Base-by-base conservation (phyloP, 2,888 invertebrate genomes). In the Meteorus colon region DNA sequence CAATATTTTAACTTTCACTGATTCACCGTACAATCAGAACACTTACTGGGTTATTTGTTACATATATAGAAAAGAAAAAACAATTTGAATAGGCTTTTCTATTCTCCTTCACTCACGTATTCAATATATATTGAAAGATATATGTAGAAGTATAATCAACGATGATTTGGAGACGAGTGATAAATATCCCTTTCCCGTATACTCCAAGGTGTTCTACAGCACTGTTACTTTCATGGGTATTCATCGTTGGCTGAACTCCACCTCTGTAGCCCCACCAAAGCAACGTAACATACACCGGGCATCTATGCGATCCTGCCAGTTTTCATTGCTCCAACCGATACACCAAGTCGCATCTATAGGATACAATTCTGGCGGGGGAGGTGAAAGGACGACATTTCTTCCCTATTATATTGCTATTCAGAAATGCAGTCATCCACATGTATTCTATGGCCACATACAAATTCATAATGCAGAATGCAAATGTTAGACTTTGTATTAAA, bases 211-310 rank as follows among this genome's bases (percentile, higher is more conserved):
- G 78, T 78, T 81, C 78, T 80, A 81, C 81, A 79, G 81, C 86
- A 87, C 88, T 89, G 87, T 89, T 89, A 88, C 89, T 89, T 89
- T 89, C 89, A 87, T 88, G 86, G 86, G 86, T 80, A 75, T 80
- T 78, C 76, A 79, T 86, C 87, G 87, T 80, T 74, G 78, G 78
- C 69, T 77, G 63, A 78, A 77, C 79, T 82, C 84, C 83, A 82
- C 84, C 84, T 82, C 82, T 81, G 48, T 71, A 78, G 75, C 82
- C 81, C 80, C 82, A 80, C 82, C 81, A 81, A 77, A 66, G 78
- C 78, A 79, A 81, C 80, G 79, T 65, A 62, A 51, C 66, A 75
- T 65, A 67, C 71, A 70, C 75, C 34, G 66, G 55, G 63, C 63
- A 71, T 59, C 34, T 34, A 48, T 73, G 60, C 74, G 70, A 77